Evolutionary conservation across 2,113 vertebrate species (phyloP), one percentile per base, ranked within the genome.

Genomic region (Charadrius vociferus): DNA sequence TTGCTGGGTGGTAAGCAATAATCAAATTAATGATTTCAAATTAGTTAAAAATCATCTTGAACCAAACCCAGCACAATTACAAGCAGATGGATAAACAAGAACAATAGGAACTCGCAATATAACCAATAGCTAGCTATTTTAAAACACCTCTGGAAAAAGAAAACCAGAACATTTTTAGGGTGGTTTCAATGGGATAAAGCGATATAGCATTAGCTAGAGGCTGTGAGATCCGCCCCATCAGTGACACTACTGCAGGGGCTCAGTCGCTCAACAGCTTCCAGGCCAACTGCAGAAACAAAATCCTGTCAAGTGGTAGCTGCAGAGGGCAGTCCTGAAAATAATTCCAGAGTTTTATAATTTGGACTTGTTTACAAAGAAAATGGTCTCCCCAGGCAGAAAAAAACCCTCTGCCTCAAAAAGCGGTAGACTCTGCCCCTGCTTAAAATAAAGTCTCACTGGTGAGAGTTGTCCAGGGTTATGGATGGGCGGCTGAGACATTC

Each of bases 11-110:
- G 71, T 81, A 90, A 82, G 81, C 71, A 88, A 77, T 58, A 90
- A 83, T 90, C 58, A 71, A 88, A 86, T 88, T 77, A 88, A 83
- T 88, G 16, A 83, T 95, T 96, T 93, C 50, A 83, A 77, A 92
- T 93, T 66, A 94, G 74, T 86, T 86, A 66, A 88, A 93, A 95
- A 86, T 74, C 22, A 66, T 88, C 75, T 74, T 90, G 79, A 88
- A 70, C 39, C 3, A 8, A 96, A 88, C 52, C 70, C 75, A 90
- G 50, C 20, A 53, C 63, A 92, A 77, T 58, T 94, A 50, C 39
- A 96, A 90, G 82, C 81, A 92, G 79, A 92, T 86, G 82, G 67
- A 47, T 86, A 78, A 92, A 86, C 30, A 92, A 62, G 78, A 91
- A 86, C 71, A 90, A 67, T 78, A 79, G 22, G 45, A 86, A 66